These are phyloP conservation scores for Tenthredo distinguenda DNA, from an alignment of 2,888 invertebrate species.

Conservation along the genomic window DNA sequence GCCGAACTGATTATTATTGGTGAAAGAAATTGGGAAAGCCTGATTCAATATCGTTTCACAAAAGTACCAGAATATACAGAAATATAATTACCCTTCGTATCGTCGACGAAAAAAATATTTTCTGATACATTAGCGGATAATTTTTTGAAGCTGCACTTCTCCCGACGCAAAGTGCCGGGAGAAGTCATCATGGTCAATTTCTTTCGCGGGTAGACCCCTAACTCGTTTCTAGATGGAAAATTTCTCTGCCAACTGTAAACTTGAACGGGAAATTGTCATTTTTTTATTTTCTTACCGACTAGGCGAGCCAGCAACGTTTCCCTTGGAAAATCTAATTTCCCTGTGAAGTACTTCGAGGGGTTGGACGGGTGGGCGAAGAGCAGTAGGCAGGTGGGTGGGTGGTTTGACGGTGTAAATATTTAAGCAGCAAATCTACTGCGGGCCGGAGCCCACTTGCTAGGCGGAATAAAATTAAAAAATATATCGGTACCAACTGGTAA, in stretches of 20 bases:
- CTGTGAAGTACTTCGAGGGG: constrained; percentile 57
- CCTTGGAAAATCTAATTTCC: constrained; percentile 72
- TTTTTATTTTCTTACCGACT: constrained; percentile 30
- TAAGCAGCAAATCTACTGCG: constrained; percentile 66
- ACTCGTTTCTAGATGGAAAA: constrained; percentile 10
- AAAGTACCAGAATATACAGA: background rate
- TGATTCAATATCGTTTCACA: background rate
- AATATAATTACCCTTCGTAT: background rate
- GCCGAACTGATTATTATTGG: background rate
- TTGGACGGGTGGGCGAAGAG: constrained; percentile 52
- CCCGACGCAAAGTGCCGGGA: background rate
- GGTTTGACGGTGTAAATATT: constrained; percentile 69
- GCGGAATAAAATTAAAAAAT: constrained; percentile 55
- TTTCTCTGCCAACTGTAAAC: constrained; percentile 23
- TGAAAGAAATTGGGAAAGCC: background rate
- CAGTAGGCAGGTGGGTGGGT: constrained; percentile 50
- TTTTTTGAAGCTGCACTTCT: background rate
- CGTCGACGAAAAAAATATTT: background rate
- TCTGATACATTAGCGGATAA: background rate
- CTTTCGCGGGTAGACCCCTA: background rate
- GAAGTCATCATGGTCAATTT: constrained; percentile 21
- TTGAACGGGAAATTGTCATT: constrained; percentile 35
- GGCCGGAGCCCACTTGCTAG: constrained; percentile 54
- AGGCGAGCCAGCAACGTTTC: constrained; percentile 60
- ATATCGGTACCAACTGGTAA: constrained; percentile 23